A percentile compares a stretch with the other conserved stretches of the same genome.
These are phyloP conservation scores for Drosophila bifasciata DNA, from an alignment of 1,140 invertebrate genomes.

Conservation along the genomic window DNA sequence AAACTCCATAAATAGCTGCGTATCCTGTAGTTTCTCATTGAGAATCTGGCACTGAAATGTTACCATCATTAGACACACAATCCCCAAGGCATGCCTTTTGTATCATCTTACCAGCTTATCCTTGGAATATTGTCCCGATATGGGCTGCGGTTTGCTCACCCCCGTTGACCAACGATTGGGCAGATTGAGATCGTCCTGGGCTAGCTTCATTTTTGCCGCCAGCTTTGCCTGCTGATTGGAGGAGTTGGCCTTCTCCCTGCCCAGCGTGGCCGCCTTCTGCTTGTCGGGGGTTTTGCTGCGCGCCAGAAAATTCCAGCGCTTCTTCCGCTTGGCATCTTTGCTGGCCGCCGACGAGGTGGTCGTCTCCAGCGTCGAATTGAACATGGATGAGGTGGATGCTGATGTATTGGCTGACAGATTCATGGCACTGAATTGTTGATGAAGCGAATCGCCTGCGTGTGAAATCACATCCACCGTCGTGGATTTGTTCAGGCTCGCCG, in stretches of 20 bases:
- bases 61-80: background rate
- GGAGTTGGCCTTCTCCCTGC: constrained; percentile 85
- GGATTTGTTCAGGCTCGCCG: constrained; percentile 60
- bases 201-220: constrained; percentile 84
- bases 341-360: constrained; percentile 64
- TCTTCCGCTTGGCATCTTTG: constrained; percentile 86
- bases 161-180: constrained; percentile 88
- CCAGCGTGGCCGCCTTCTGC: constrained; percentile 87
- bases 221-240: constrained; percentile 78
- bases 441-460: constrained; percentile 56
- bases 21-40: constrained; percentile 91
- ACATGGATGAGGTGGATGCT: constrained; percentile 63
- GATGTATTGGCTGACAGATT: constrained; percentile 74
- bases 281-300: constrained; percentile 85
- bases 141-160: constrained; percentile 87
- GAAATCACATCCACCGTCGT: constrained; percentile 52
- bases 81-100: background rate
- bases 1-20: constrained; percentile 93
- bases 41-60: constrained; percentile 89
- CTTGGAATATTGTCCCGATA: constrained; percentile 89
- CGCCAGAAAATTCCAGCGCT: constrained; percentile 87
- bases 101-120: constrained; percentile 88
- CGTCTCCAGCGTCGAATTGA: constrained; percentile 68
- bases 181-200: constrained; percentile 84
- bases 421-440: constrained; percentile 80